A percentile compares a stretch with the other conserved stretches of the same genome.
Conservation (phyloP, 2,888 invertebrate species). For the Meloe dianella region DNA sequence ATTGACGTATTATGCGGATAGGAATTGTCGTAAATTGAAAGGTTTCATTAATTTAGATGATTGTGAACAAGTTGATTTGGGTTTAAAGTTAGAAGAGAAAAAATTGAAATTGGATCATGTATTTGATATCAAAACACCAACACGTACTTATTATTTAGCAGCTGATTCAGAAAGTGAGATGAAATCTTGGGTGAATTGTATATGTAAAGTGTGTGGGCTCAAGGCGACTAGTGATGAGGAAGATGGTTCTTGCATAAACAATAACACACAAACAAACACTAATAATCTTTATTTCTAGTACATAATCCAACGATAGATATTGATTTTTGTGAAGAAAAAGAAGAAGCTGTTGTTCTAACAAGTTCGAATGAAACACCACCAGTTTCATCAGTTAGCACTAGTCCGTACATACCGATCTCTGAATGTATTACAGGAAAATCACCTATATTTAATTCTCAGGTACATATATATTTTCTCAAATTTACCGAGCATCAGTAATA, state of each 20-base stretch:
- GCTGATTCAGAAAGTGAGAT: slow-evolving; percentile 91
- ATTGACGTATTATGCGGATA: slow-evolving; percentile 91
- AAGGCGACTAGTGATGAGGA: slow-evolving; percentile 68
- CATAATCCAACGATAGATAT: slow-evolving; percentile 18
- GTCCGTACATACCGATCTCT: slow-evolving; percentile 90
- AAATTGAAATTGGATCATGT: slow-evolving; percentile 83
- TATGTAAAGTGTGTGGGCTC: slow-evolving; percentile 90
- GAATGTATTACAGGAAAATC: slow-evolving; percentile 86
- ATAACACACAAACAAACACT: no score
- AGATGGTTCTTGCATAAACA: slow-evolving; percentile 36
- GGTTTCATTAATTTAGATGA: slow-evolving; percentile 93
- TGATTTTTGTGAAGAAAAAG: slow-evolving; percentile 24
- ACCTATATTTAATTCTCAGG: slow-evolving; percentile 48
- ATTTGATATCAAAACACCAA: slow-evolving; percentile 88
- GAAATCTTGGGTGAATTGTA: slow-evolving; percentile 94
- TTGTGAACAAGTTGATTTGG: slow-evolving; percentile 94
- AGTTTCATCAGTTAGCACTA: slow-evolving; percentile 71
- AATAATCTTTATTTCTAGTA: slow-evolving; percentile 15
- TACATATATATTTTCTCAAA: slow-evolving; percentile 27
- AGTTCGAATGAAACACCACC: slow-evolving; percentile 64
- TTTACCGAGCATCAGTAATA: background rate
- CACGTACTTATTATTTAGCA: slow-evolving; percentile 89
- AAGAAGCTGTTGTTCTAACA: slow-evolving; percentile 13
- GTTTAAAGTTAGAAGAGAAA: slow-evolving; percentile 80
- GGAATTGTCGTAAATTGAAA: slow-evolving; percentile 82